Percentiles rank a stretch among this genome's conserved stretches.
phyloP scores from a whole-genome alignment of 2,113 vertebrate species.

The Megaceryle maxima region DNA sequence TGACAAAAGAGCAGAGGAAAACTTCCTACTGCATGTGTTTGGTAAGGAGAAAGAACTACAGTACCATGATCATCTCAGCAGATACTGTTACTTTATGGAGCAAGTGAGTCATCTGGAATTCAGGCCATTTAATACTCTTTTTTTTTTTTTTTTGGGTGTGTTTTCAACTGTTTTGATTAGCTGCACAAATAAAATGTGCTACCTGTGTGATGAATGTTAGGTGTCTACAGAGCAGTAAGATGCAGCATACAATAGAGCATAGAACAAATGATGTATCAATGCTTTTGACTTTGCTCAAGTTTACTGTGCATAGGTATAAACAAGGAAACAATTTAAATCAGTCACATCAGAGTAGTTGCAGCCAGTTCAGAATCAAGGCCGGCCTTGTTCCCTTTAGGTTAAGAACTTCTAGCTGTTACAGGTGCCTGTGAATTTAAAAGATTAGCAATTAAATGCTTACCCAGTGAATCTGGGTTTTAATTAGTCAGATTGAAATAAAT shows the following conservation, averaged over 20 bases:
- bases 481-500: background rate
- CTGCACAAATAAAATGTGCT: background rate
- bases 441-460: background rate
- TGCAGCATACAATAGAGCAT: background rate
- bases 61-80: background rate
- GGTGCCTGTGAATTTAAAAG: background rate
- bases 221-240: background rate
- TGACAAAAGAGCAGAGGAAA: slow-evolving; percentile 48
- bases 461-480: background rate
- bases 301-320: background rate
- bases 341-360: background rate
- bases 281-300: background rate
- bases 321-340: background rate
- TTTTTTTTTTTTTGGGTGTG: background rate
- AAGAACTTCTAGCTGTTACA: background rate
- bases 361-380: background rate
- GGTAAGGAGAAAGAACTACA: background rate
- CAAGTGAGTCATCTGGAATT: slow-evolving; percentile 19
- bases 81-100: slow-evolving; percentile 17
- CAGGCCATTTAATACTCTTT: background rate
- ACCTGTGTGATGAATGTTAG: background rate
- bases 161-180: background rate
- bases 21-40: slow-evolving; percentile 35
- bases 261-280: background rate
- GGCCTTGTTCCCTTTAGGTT: background rate